phyloP scores from a whole-genome alignment of 2,888 invertebrate genomes.

The Andricus curvator region DNA sequence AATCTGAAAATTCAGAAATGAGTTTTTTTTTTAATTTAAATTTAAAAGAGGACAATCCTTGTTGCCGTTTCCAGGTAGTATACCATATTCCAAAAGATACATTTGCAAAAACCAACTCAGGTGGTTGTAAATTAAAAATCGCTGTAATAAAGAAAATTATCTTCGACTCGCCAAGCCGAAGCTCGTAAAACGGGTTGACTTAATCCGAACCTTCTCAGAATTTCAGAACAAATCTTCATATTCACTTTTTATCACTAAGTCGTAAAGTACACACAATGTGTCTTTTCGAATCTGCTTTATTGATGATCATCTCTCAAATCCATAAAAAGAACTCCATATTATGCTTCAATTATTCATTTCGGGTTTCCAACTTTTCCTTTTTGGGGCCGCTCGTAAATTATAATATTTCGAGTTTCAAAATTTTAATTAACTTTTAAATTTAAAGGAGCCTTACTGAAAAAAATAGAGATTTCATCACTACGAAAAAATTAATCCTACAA shows the following conservation, averaged over 20 bases:
- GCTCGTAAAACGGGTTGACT: constrained; percentile 7
- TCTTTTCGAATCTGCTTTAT: not conserved
- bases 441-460: not conserved
- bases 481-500: no score
- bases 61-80: not conserved
- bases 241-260: not conserved
- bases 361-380: no score
- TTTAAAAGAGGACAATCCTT: not conserved
- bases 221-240: constrained; percentile 7
- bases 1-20: not conserved
- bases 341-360: no score
- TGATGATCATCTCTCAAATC: constrained; percentile 2
- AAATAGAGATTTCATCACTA: not conserved
- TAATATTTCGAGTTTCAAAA: no score
- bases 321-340: not conserved
- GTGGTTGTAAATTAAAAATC: not conserved
- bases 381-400: no score
- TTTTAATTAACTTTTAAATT: no score
- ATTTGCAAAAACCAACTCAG: not conserved
- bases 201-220: constrained; percentile 7
- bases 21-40: not conserved
- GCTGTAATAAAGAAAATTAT: not conserved
- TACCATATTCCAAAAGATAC: not conserved
- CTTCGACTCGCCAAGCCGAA: not conserved
- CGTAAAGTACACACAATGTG: constrained; percentile 1